Evolutionary conservation across 2,888 invertebrate species (phyloP).

Genomic region (Tenthredo distinguenda): DNA sequence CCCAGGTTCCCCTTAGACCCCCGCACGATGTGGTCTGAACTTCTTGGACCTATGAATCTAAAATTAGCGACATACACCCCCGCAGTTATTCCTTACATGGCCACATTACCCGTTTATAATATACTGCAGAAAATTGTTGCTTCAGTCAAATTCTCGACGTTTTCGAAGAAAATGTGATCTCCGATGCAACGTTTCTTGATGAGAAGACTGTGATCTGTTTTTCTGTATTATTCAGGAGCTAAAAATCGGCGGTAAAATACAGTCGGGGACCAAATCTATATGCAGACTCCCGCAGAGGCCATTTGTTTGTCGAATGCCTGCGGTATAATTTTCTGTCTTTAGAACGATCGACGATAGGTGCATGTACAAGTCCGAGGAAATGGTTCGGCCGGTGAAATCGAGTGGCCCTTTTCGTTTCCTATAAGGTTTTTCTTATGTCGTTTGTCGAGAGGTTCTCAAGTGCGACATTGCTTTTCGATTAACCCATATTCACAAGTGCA

Average conservation of each 20-base stretch:
- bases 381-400: neutral
- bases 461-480: slow-evolving; percentile 7
- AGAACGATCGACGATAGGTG: neutral
- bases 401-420: slow-evolving; percentile 3
- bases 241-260: neutral
- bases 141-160: neutral
- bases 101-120: slow-evolving; percentile 8
- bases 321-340: neutral
- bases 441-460: slow-evolving; percentile 16
- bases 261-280: neutral
- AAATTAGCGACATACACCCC: slow-evolving; percentile 40
- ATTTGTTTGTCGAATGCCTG: neutral
- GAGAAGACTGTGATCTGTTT: neutral
- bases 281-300: neutral
- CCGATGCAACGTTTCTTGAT: neutral
- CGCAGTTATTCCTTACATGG: slow-evolving; percentile 28
- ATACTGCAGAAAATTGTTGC: neutral
- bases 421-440: neutral
- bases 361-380: slow-evolving; percentile 37
- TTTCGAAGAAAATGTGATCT: neutral
- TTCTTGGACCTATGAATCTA: slow-evolving; percentile 41
- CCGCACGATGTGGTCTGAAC: slow-evolving; percentile 11
- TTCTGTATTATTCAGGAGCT: neutral
- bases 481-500: slow-evolving; percentile 19
- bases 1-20: slow-evolving; percentile 36